phyloP scores from a whole-genome alignment of 2,888 invertebrate genomes.

The Macrosiphum euphorbiae region DNA sequence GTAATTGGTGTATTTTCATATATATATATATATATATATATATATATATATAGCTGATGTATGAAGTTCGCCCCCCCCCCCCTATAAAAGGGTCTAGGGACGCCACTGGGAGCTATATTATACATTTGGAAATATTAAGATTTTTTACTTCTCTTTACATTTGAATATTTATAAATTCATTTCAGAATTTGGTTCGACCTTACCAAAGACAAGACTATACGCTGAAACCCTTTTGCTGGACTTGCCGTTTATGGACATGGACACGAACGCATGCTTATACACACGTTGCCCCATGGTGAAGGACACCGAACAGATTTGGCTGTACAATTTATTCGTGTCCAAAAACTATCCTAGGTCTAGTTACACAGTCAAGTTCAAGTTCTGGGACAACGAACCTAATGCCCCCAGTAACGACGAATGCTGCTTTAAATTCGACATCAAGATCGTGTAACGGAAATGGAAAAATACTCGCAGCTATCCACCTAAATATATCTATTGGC shows the following conservation, averaged over 20 bases:
- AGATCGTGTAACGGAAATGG: constrained; percentile 15
- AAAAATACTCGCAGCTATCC: neutral
- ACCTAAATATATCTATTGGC: too few species aligned
- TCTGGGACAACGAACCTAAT: neutral
- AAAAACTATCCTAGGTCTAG: neutral
- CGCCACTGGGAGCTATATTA: too few species aligned
- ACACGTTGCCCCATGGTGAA: constrained; percentile 32
- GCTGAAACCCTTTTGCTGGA: neutral
- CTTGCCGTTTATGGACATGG: constrained; percentile 59
- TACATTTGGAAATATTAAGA: neutral
- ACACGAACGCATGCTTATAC: constrained; percentile 59
- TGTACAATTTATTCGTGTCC: neutral
- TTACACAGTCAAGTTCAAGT: constrained; percentile 24
- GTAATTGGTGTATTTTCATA: too few species aligned
- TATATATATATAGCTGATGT: too few species aligned
- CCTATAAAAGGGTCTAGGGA: too few species aligned
- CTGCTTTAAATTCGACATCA: constrained; percentile 29
- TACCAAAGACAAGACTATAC: constrained; percentile 38
- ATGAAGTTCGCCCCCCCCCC: too few species aligned
- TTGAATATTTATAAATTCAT: neutral
- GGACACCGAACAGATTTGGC: neutral
- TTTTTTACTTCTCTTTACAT: neutral
- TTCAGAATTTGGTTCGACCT: neutral
- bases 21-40: too few species aligned
- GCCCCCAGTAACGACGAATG: neutral